phyloP scores from a whole-genome alignment of 1,140 invertebrate species.

The Saccostrea echinata region DNA sequence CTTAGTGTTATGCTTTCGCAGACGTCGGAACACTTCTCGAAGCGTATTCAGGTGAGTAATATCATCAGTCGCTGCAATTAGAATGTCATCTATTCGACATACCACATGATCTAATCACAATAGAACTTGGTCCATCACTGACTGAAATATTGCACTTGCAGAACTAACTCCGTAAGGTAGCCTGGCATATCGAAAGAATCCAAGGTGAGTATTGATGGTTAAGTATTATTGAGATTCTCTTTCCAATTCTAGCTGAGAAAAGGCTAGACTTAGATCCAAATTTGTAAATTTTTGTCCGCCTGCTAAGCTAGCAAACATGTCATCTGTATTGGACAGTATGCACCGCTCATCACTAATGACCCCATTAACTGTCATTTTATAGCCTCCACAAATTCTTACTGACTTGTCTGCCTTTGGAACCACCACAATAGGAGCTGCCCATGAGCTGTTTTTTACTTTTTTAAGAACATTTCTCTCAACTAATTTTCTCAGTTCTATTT shows the following conservation, averaged over 20 bases:
- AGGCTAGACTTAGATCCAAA: slow-evolving; percentile 65
- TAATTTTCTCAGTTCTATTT: no score
- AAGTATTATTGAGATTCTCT: slow-evolving; percentile 42
- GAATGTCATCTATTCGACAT: slow-evolving; percentile 54
- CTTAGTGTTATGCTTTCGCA: slow-evolving; percentile 30
- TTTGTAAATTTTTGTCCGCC: slow-evolving; percentile 67
- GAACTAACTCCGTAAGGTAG: slow-evolving; percentile 50
- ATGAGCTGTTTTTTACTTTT: no score
- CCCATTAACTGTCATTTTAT: slow-evolving; percentile 76
- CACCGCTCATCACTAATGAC: slow-evolving; percentile 52
- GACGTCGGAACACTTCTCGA: slow-evolving; percentile 34
- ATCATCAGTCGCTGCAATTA: slow-evolving; percentile 42
- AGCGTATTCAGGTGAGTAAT: slow-evolving; percentile 4
- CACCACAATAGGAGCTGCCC: no score
- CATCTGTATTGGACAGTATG: slow-evolving; percentile 32
- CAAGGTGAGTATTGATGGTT: slow-evolving; percentile 76
- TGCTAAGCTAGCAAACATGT: background rate
- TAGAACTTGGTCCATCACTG: slow-evolving; percentile 33
- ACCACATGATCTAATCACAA: slow-evolving; percentile 37
- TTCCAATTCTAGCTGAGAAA: background rate
- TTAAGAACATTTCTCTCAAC: no score
- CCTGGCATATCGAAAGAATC: slow-evolving; percentile 76
- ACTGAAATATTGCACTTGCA: slow-evolving; percentile 50
- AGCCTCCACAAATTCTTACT: slow-evolving; percentile 60
- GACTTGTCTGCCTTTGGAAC: no score